phyloP scores from a whole-genome alignment of 2,888 invertebrate species.

The Acronicta alni region DNA sequence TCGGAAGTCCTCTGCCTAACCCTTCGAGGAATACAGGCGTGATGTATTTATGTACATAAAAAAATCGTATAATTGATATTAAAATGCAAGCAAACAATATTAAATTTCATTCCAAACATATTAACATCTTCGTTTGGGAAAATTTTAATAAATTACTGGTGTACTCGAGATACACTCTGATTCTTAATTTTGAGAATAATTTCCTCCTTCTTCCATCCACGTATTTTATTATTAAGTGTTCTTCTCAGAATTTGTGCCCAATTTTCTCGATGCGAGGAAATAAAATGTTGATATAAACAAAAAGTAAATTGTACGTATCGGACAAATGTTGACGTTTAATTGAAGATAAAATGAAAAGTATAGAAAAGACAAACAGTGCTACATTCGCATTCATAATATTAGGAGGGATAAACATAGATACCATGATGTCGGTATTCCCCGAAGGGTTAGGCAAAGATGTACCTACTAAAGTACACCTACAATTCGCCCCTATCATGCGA shows the following conservation, averaged over 20 bases:
- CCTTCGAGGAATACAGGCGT: too few relatives aligned
- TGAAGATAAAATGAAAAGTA: too few relatives aligned
- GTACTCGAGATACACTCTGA: not conserved
- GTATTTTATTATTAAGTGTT: conserved; percentile 14
- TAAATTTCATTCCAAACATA: conserved; percentile 11
- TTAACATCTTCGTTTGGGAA: conserved; percentile 18
- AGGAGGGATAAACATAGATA: too few relatives aligned
- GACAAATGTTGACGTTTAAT: too few relatives aligned
- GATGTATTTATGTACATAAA: too few relatives aligned
- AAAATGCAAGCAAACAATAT: conserved; percentile 14
- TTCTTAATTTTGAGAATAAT: conserved; percentile 16
- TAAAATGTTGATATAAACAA: not conserved
- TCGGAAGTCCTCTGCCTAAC: not conserved
- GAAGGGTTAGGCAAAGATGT: too few relatives aligned
- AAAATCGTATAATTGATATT: conserved; percentile 7
- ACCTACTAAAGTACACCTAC: too few relatives aligned
- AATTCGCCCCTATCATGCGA: too few relatives aligned
- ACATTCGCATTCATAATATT: too few relatives aligned
- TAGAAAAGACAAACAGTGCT: too few relatives aligned
- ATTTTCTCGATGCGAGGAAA: not conserved
- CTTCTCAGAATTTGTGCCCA: conserved; percentile 1
- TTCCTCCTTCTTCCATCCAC: not conserved
- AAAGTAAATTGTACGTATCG: not conserved
- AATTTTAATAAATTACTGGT: conserved; percentile 7
- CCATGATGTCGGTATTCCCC: too few relatives aligned